Evolutionary conservation across 2,113 vertebrate genomes (phyloP).

Genomic region (Esox niger): DNA sequence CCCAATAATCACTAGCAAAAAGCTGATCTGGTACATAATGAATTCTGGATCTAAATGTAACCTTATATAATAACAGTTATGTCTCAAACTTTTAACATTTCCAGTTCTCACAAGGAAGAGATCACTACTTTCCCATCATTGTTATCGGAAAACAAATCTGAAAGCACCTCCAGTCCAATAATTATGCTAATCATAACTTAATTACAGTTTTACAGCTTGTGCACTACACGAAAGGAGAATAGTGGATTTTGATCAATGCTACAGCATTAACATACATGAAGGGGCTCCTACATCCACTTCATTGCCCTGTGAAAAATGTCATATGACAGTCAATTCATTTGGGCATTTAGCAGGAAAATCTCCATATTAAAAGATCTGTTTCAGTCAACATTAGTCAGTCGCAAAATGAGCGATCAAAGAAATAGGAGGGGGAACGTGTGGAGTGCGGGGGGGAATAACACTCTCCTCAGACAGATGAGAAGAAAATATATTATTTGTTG

Average conservation of each 20-base stretch:
- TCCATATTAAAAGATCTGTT: slow-evolving; percentile 29
- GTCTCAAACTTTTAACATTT: neutral
- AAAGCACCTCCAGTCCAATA: slow-evolving; percentile 11
- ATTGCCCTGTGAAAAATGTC: slow-evolving; percentile 22
- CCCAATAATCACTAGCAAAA: neutral
- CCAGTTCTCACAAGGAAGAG: neutral
- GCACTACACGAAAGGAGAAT: slow-evolving; percentile 21
- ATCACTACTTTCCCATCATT: neutral
- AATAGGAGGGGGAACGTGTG: slow-evolving; percentile 18
- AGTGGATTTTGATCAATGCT: slow-evolving; percentile 28
- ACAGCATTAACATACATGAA: slow-evolving; percentile 22
- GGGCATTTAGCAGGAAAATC: neutral
- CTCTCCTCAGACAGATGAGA: slow-evolving; percentile 66
- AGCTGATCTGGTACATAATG: neutral
- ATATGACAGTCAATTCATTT: neutral
- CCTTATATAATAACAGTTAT: neutral
- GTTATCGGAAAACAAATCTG: slow-evolving; percentile 13
- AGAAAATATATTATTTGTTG: slow-evolving; percentile 70
- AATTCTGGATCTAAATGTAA: neutral
- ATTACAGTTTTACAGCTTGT: slow-evolving; percentile 21
- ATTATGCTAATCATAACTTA: slow-evolving; percentile 32
- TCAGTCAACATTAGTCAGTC: slow-evolving; percentile 60
- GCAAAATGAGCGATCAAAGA: slow-evolving; percentile 56
- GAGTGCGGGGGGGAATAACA: too few relatives aligned
- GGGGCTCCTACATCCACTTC: slow-evolving; percentile 12